Evolutionary conservation across 2,888 invertebrate genomes (phyloP), one percentile per base, ranked within the genome.

Genomic region (Cybosia mesomella): DNA sequence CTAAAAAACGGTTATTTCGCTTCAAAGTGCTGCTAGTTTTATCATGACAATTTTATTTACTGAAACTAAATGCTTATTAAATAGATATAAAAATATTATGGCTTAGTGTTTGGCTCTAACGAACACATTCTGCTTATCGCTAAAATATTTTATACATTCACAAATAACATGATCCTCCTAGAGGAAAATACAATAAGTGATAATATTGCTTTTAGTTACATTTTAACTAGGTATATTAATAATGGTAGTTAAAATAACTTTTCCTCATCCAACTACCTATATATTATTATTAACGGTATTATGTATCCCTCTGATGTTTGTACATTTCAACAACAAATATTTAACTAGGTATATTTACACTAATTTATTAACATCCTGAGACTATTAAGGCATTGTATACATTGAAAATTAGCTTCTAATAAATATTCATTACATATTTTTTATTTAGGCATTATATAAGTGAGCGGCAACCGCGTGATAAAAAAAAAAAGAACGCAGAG

Each of bases 51-150:
- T 70, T 67, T 75, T 77, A 83, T 75, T 58, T 24, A 59, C 36
- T 63, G 70, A 77, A 74, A 74, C 67, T 72, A 72, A 72, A 74
- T 71, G 61, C 67, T 70, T 70, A 61, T 53, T 69, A 67, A 21
- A 68, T 64, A 66, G 64, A 60, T 72, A 78, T 66, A 73, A 76
- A 76, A 76, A 75, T 79, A 75, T 74, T 75, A 79, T 81, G 77
- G 75, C 77, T 71, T 71, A 70, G 58, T 61, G 22, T 71, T 81
- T 80, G 74, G 76, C 74, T 74, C 68, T 62, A 58, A 67, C 57
- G 73, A 80, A 82, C 72, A 80, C 78, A 74, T 76, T 70, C 54
- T 55, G 61, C 68, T 78, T 76, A 74, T 59, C 65, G 67, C 67
- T 71, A 70, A 64, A 53, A n/a, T n/a, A 32, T 57, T 58, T 59